Evolutionary conservation across 2,113 vertebrate species (phyloP).

Genomic region (Gambusia holbrooki): DNA sequence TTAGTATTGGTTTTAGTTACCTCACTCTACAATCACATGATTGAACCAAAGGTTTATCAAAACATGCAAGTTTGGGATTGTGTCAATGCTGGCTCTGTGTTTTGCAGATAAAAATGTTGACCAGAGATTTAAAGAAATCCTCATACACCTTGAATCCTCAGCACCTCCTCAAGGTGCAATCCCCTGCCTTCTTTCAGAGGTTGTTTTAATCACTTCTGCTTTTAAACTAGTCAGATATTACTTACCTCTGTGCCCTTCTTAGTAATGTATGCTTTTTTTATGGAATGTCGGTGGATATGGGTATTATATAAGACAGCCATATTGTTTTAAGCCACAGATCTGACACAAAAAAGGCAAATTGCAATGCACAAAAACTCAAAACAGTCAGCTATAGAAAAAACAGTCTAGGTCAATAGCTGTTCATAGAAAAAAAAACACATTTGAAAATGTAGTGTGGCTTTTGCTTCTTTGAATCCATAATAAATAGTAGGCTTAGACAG

Average conservation of each 20-base stretch:
- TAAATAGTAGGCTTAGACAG: conserved; percentile 72
- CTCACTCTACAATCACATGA: conserved; percentile 59
- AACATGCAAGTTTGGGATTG: conserved; percentile 43
- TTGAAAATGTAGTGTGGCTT: conserved; percentile 82
- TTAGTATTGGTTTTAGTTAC: conserved; percentile 72
- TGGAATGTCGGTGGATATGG: conserved; percentile 40
- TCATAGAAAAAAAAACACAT: conserved; percentile 33
- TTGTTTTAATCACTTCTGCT: conserved; percentile 36
- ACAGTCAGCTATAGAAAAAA: conserved; percentile 20
- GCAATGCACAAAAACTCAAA: conserved; percentile 27
- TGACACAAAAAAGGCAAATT: conserved; percentile 24
- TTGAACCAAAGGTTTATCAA: conserved; percentile 69
- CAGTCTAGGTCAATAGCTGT: conserved; percentile 23
- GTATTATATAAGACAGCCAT: conserved; percentile 52
- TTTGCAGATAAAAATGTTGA: conserved; percentile 52
- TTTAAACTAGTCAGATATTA: conserved; percentile 46
- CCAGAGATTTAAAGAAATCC: conserved; percentile 24
- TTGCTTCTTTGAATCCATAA: conserved; percentile 82
- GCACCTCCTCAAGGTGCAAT: conserved; percentile 14
- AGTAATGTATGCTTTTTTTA: conserved; percentile 44
- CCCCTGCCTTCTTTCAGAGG: conserved; percentile 11
- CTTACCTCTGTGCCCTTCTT: conserved; percentile 35
- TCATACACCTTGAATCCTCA: conserved; percentile 43
- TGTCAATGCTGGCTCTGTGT: conserved; percentile 38
- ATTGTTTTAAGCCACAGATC: conserved; percentile 51